Percentiles rank a stretch among this genome's conserved stretches.
Conservation (phyloP, 2,797 vertebrate genomes). For the Betta splendens region DNA sequence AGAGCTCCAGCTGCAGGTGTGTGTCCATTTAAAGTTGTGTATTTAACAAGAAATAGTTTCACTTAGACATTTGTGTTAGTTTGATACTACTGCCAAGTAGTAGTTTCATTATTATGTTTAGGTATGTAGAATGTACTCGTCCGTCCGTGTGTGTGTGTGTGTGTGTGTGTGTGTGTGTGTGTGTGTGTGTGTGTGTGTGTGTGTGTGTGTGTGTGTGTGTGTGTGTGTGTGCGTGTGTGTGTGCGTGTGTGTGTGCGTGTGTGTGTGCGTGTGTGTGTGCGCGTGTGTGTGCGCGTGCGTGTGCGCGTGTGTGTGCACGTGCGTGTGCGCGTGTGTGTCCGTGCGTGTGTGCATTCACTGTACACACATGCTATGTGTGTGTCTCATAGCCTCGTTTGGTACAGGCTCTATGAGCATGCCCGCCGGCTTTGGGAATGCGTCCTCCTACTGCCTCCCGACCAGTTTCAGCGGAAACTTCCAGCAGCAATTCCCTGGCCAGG, state of each 20-base stretch:
- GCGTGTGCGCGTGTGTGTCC: slow-evolving; percentile 40
- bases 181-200: slow-evolving; percentile 38
- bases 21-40: slow-evolving; percentile 2
- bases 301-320: slow-evolving; percentile 40
- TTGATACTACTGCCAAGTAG: slow-evolving; percentile 52
- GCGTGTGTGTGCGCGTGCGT: no score
- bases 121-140: slow-evolving; percentile 49
- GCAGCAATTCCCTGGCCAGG: slow-evolving; percentile 91
- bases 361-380: slow-evolving; percentile 59
- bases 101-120: slow-evolving; percentile 34
- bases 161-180: slow-evolving; percentile 42
- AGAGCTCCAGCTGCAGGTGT: slow-evolving; percentile 84
- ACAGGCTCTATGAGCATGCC: slow-evolving; percentile 99
- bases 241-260: slow-evolving; percentile 43
- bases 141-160: slow-evolving; percentile 39
- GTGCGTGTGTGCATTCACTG: slow-evolving; percentile 32
- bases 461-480: slow-evolving; percentile 98
- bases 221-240: slow-evolving; percentile 41
- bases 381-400: slow-evolving; percentile 87
- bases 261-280: slow-evolving; percentile 57
- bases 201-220: slow-evolving; percentile 67
- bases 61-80: slow-evolving; percentile 23
- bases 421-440: slow-evolving; percentile 91
- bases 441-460: slow-evolving; percentile 95
- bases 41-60: not conserved